Evolutionary conservation across 1,140 invertebrate species (phyloP), one percentile per base, ranked within the genome.

Genomic region (Zeugodacus cucurbitae): DNA sequence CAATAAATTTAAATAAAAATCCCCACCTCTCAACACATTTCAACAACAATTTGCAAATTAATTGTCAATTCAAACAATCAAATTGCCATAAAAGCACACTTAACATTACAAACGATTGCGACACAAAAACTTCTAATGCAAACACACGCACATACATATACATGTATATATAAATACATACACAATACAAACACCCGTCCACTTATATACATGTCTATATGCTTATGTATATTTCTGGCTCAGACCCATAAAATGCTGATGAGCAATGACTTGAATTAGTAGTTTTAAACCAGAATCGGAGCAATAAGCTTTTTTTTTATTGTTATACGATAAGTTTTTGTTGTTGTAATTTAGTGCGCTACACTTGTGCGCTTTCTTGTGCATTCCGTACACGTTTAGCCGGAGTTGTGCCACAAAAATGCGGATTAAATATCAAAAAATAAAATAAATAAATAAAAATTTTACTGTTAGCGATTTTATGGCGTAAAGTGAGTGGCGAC

Each of bases 1-100:
- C 59, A 2, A 26, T 29, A 54, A 54, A 20, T 54, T 54, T 54
- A 6, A 62, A 62, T 26, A 62, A 62, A 62, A 62, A 62, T 29
- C 1, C 59, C 7, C n/a, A 62, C n/a, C 59, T 29, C 10, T 26
- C 26, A 62, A 62, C 59, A 62, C 22, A 62, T n/a, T 62, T 62
- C 59, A 37, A 20, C 20, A 74, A 74, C 34, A 41, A 34, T 74
- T 74, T 32, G 34, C 32, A 74, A 74, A 74, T 74, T 37, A 74
- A 74, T 74, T 74, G 67, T 20, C 32, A 74, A 74, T 74, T 74
- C 34, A 74, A 74, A 37, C 34, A 29, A 74, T 41, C 67, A 74
- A 74, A 74, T 20, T 74, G 67, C 34, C 67, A 74, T 74, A 74
- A 74, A 74, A 74, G 17, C 67, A 5, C 17, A 20, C 20, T 74